Evolutionary conservation across 2,797 vertebrate species (phyloP), one percentile per base, ranked within the genome.

Genomic region (Schizothorax lantsangensis): DNA sequence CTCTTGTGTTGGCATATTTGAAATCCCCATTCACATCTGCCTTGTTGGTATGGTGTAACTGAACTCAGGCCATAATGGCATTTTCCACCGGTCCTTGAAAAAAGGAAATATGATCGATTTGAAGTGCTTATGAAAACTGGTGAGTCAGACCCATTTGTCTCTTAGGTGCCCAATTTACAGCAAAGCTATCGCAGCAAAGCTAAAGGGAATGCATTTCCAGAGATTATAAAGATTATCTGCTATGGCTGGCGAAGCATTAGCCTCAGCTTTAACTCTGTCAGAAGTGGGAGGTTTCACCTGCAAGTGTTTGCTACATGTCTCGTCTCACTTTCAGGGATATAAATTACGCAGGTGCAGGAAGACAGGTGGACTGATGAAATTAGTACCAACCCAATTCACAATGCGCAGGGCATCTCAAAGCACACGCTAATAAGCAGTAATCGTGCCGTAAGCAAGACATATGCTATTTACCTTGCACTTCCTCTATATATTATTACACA

Each of bases 1-100:
- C 90, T 91, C 90, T 81, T 89, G 87, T 89, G 89, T 90, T 86
- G 90, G 90, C 71, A 57, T 59, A 90, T 90, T 93, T 94, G 52
- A 69, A 84, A 59, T 86, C 72, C 23, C 84, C 71, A 47, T 71
- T 84, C 84, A 80, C 66, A 66, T 87, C 66, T 77, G 84, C 74
- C 73, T 47, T 79, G 86, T 87, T 91, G 79, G 80, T 87, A 36
- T 45, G 80, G 86, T 66, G 81, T 59, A 15, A 84, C 66, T 77
- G 57, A 69, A 78, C 83, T 71, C 33, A 33, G 64, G 49, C 40
- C 40, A 71, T 84, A 84, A 89, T 89, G 88, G 78, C 80, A 86
- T 88, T 88, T 87, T 83, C 54, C 82, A 78, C 79, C 80, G 83
- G 86, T 78, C 83, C 36, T 83, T 73, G 79, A 85, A 89, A 89